Evolutionary conservation across 2,113 vertebrate species (phyloP).

Genomic region (Porphyrio hochstetteri): DNA sequence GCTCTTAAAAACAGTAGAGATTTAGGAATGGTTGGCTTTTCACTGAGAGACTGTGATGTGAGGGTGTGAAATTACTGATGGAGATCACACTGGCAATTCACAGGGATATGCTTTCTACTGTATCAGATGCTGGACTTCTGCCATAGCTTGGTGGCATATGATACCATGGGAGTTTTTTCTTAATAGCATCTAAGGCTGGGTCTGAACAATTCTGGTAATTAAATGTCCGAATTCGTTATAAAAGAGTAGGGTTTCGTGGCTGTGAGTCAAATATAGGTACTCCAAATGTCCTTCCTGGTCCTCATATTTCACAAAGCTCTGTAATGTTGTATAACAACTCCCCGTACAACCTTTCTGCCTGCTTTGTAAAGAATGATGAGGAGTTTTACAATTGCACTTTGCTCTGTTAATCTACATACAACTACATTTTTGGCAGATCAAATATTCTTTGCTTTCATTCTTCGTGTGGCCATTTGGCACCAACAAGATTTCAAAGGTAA

Average conservation of each 20-base stretch:
- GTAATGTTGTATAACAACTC: not conserved
- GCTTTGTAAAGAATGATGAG: not conserved
- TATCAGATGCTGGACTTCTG: constrained; percentile 42
- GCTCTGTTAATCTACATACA: not conserved
- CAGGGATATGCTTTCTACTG: not conserved
- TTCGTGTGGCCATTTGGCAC: not conserved
- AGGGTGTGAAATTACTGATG: constrained; percentile 45
- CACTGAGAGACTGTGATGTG: not conserved
- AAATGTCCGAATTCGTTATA: not conserved
- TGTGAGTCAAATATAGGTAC: not conserved
- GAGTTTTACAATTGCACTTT: not conserved
- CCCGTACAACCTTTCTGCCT: not conserved
- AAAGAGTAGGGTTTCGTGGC: not conserved
- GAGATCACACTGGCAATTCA: not conserved
- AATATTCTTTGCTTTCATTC: not conserved
- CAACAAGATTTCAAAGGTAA: not conserved
- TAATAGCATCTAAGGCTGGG: not conserved
- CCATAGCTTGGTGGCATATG: constrained; percentile 6
- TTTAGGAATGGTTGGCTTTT: not conserved
- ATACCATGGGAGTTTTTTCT: constrained; percentile 48
- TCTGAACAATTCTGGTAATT: not conserved
- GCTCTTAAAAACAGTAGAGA: not conserved
- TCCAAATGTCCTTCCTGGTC: not conserved
- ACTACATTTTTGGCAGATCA: not conserved
- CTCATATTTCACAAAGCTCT: not conserved